Percentiles rank a stretch among this genome's conserved stretches.
These are phyloP conservation scores for Chloroclystis v-ata DNA, from an alignment of 2,888 invertebrate species.

Conservation along the genomic window DNA sequence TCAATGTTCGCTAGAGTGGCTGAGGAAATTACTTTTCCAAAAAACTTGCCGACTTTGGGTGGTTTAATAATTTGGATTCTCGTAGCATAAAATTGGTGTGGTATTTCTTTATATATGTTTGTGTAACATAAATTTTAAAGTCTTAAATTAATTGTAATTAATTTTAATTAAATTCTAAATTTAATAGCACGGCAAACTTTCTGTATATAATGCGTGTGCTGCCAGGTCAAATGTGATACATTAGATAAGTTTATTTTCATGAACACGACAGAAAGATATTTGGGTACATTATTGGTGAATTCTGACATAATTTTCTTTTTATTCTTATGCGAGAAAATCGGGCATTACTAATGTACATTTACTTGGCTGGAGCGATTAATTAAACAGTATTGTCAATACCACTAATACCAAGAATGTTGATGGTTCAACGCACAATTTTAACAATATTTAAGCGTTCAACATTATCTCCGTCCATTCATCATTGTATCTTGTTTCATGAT, in stretches of 20 bases:
- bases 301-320: slow-evolving; percentile 37
- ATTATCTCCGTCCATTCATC: slow-evolving; percentile 68
- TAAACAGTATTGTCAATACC: slow-evolving; percentile 5
- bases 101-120: slow-evolving; percentile 72
- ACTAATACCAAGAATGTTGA: slow-evolving; percentile 28
- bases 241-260: slow-evolving; percentile 52
- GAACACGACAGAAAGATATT: slow-evolving; percentile 32
- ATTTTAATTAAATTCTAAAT: slow-evolving; percentile 62
- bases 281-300: slow-evolving; percentile 34
- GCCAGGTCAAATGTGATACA: slow-evolving; percentile 75
- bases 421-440: slow-evolving; percentile 64
- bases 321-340: slow-evolving; percentile 49
- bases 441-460: slow-evolving; percentile 52
- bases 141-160: slow-evolving; percentile 52
- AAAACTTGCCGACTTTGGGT: slow-evolving; percentile 52
- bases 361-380: slow-evolving; percentile 37
- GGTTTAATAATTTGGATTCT: slow-evolving; percentile 69
- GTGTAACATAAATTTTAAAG: slow-evolving; percentile 65
- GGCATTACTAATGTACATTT: slow-evolving; percentile 60
- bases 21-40: slow-evolving; percentile 14
- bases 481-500: slow-evolving; percentile 47
- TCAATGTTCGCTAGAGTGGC: slow-evolving; percentile 19
- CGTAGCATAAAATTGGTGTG: slow-evolving; percentile 74
- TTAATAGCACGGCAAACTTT: slow-evolving; percentile 63
- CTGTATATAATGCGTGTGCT: slow-evolving; percentile 67